A percentile compares a stretch with the other conserved stretches of the same genome.
These are phyloP conservation scores for Pogonophryne albipinna DNA, from an alignment of 2,797 vertebrate genomes.

Conservation along the genomic window DNA sequence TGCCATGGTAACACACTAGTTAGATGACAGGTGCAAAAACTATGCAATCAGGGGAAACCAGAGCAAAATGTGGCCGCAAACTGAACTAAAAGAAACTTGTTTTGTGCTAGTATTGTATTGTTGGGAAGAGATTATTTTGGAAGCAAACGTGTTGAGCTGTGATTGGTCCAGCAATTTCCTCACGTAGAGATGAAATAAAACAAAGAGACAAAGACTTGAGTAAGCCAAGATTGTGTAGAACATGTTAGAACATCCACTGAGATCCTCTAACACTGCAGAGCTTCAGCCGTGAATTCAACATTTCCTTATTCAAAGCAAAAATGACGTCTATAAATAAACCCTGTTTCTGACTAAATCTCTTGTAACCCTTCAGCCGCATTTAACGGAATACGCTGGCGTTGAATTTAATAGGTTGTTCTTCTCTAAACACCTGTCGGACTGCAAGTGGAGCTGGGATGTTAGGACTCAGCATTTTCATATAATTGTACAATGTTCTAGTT, in stretches of 20 bases:
- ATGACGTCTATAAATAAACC: not conserved
- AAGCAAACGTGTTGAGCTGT: not conserved
- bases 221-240: constrained; percentile 25
- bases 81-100: not conserved
- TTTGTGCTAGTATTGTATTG: too few relatives aligned
- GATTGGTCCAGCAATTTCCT: not conserved
- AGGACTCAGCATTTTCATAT: constrained; percentile 1
- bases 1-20: constrained; percentile 49
- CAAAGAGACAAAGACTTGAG: not conserved
- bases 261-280: not conserved
- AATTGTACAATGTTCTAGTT: not conserved
- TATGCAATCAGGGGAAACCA: constrained; percentile 27
- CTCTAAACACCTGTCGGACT: constrained; percentile 4
- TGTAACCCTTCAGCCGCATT: not conserved
- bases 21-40: constrained; percentile 2
- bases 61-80: not conserved
- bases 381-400: not conserved
- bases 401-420: constrained; percentile 15
- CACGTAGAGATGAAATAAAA: not conserved
- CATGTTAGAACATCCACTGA: not conserved
- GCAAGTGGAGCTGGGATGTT: not conserved
- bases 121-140: not conserved
- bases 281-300: constrained; percentile 10
- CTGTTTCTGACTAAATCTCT: not conserved
- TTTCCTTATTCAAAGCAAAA: not conserved